Conservation (phyloP, 2,113 vertebrate species). For the Onychostruthus taczanowskii region DNA sequence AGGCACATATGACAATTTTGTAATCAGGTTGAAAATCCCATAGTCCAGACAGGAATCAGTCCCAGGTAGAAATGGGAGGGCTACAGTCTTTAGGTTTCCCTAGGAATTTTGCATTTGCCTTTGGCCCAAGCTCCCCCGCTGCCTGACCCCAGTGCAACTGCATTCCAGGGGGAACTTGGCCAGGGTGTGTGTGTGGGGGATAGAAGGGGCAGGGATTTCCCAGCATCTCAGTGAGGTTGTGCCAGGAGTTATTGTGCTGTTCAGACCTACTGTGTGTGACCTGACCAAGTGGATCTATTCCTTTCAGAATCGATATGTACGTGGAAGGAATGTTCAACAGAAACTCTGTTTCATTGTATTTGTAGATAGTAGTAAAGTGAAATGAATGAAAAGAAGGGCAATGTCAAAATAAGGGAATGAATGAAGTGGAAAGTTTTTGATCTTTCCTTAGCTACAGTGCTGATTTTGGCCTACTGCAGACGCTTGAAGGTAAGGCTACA, state of each 20-base stretch:
- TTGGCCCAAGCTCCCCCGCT: rapidly evolving
- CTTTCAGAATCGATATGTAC: constrained; percentile 85
- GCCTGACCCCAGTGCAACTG: background rate
- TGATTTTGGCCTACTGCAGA: too few relatives aligned
- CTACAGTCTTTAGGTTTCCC: background rate
- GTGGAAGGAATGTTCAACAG: constrained; percentile 58
- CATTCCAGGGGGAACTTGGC: background rate
- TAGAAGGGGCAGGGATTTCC: background rate
- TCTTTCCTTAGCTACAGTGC: too few relatives aligned
- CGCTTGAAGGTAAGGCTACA: too few relatives aligned
- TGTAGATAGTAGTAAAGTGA: background rate
- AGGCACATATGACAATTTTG: background rate
- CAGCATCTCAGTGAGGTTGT: background rate
- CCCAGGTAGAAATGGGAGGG: too few relatives aligned
- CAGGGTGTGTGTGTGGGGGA: background rate
- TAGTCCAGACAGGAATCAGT: background rate
- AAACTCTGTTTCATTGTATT: background rate
- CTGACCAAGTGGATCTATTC: background rate
- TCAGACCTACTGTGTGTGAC: background rate
- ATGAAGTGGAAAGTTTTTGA: too few relatives aligned
- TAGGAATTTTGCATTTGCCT: background rate
- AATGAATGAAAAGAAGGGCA: background rate
- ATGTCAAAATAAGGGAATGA: too few relatives aligned
- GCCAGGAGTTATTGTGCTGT: background rate
- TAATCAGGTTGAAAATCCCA: background rate